Conservation (phyloP, 1,140 invertebrate genomes). For the Psix sp. region DNA sequence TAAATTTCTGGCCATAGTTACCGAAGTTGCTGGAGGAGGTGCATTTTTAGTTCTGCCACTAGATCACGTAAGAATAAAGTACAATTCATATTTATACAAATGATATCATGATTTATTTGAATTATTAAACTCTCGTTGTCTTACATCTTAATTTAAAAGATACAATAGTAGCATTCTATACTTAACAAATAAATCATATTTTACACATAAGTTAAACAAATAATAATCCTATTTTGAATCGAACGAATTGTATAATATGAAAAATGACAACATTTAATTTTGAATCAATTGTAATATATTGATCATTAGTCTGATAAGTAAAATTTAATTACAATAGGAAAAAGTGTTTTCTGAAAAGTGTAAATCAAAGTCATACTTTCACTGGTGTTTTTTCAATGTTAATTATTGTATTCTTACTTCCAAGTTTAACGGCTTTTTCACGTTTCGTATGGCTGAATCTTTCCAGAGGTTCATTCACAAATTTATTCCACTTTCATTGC, state of each 20-base stretch:
- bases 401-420: slow-evolving; percentile 59
- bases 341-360: slow-evolving; percentile 20
- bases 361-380: slow-evolving; percentile 59
- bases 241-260: not conserved
- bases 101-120: too few relatives aligned
- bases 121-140: too few relatives aligned
- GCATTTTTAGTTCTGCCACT: slow-evolving; percentile 94
- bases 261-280: not conserved
- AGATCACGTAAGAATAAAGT: slow-evolving; percentile 84
- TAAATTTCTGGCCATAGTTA: slow-evolving; percentile 95
- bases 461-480: slow-evolving; percentile 58
- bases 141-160: too few relatives aligned
- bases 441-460: slow-evolving; percentile 47
- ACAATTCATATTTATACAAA: too few relatives aligned
- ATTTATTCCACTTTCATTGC: slow-evolving; percentile 67
- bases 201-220: too few relatives aligned
- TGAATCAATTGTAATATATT: too few relatives aligned
- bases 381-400: slow-evolving; percentile 65
- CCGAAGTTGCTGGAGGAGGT: slow-evolving; percentile 95
- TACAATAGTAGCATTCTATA: too few relatives aligned
- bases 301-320: too few relatives aligned
- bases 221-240: not conserved
- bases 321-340: slow-evolving; percentile 17
- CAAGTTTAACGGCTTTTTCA: slow-evolving; percentile 24
- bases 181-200: slow-evolving; percentile 6